These are phyloP conservation scores for Liopterus haemorrhoidalis DNA, from an alignment of 2,888 invertebrate genomes.

Conservation along the genomic window DNA sequence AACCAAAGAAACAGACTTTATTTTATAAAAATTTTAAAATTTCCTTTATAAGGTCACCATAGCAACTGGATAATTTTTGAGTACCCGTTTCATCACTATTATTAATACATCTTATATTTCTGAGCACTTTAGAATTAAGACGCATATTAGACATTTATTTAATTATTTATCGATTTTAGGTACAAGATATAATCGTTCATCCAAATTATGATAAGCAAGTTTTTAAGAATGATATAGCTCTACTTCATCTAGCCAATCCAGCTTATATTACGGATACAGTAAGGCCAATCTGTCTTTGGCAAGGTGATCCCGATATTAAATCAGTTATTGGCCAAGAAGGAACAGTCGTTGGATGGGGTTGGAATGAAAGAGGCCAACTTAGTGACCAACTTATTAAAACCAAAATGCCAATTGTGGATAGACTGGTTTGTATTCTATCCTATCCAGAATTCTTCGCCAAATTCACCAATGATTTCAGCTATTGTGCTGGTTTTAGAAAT, in stretches of 20 bases:
- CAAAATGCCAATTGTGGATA: slow-evolving; percentile 52
- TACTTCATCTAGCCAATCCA: slow-evolving; percentile 36
- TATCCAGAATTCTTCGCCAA: slow-evolving; percentile 52
- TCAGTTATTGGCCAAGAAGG: slow-evolving; percentile 35
- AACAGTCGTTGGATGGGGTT: slow-evolving; percentile 25
- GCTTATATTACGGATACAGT: slow-evolving; percentile 41
- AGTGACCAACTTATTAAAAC: slow-evolving; percentile 50
- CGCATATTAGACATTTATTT: too few relatives aligned
- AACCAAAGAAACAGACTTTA: too few relatives aligned
- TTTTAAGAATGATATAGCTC: slow-evolving; percentile 40
- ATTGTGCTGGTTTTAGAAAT: slow-evolving; percentile 37
- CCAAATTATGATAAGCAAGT: slow-evolving; percentile 38
- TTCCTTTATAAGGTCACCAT: too few relatives aligned
- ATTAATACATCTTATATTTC: too few relatives aligned
- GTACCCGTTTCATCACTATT: too few relatives aligned
- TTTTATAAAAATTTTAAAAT: too few relatives aligned
- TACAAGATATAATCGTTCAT: slow-evolving; percentile 37
- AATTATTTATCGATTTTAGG: too few relatives aligned
- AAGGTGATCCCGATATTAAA: slow-evolving; percentile 32
- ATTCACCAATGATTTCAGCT: slow-evolving; percentile 51
- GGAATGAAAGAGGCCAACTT: slow-evolving; percentile 49
- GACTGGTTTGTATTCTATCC: slow-evolving; percentile 51
- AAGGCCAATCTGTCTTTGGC: slow-evolving; percentile 42
- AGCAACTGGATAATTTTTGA: too few relatives aligned
- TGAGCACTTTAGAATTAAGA: too few relatives aligned